These are phyloP conservation scores for Drosophila rhopaloa DNA, from an alignment of 1,140 invertebrate species.

Conservation along the genomic window DNA sequence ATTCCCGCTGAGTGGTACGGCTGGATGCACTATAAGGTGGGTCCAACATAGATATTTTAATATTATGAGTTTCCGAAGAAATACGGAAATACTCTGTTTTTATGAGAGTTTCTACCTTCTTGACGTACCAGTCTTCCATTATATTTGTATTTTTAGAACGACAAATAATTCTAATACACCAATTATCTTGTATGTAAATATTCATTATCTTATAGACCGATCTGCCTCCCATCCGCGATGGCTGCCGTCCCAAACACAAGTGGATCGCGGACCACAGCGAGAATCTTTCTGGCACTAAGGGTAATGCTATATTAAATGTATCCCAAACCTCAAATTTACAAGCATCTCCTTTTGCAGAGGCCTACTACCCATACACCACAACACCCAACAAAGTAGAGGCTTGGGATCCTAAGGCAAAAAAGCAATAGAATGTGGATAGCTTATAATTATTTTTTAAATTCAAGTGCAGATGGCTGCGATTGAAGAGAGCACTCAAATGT, in stretches of 20 bases:
- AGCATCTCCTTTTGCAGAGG: slow-evolving; percentile 69
- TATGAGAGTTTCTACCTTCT: too few relatives aligned
- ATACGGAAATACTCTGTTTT: too few relatives aligned
- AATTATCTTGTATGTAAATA: neutral
- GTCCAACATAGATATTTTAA: neutral
- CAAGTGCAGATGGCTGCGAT: slow-evolving; percentile 33
- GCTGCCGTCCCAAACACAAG: slow-evolving; percentile 90
- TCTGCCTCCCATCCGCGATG: slow-evolving; percentile 87
- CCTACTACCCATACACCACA: slow-evolving; percentile 96
- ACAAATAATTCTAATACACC: too few relatives aligned
- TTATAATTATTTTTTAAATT: slow-evolving; percentile 55
- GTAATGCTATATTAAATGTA: slow-evolving; percentile 51
- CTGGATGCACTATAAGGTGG: slow-evolving; percentile 92
- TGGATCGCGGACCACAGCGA: slow-evolving; percentile 94
- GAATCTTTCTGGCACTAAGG: slow-evolving; percentile 92
- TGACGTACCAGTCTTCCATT: too few relatives aligned
- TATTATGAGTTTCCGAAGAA: too few relatives aligned
- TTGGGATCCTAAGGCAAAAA: slow-evolving; percentile 89
- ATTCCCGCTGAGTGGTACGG: slow-evolving; percentile 96
- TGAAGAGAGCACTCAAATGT: slow-evolving; percentile 1
- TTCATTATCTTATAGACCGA: slow-evolving; percentile 77
- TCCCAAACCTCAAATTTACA: neutral
- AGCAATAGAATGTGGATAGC: slow-evolving; percentile 49
- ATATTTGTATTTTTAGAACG: too few relatives aligned
- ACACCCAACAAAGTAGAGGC: slow-evolving; percentile 92